Percentiles rank a stretch among this genome's conserved stretches.
These are phyloP conservation scores for Notamacropus eugenii DNA, from an alignment of 2,797 vertebrate species.

Conservation along the genomic window DNA sequence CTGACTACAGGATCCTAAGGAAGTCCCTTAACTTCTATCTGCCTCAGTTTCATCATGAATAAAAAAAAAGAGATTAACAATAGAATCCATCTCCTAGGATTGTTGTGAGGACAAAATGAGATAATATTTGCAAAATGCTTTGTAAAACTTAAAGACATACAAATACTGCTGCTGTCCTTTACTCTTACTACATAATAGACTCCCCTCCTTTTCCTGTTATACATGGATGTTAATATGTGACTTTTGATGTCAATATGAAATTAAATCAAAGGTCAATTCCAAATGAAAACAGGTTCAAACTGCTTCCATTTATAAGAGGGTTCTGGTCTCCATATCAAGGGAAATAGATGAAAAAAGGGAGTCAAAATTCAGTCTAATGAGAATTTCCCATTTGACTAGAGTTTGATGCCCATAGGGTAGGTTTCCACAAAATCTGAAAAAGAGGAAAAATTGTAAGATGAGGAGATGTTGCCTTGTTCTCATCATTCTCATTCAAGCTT, in stretches of 20 bases:
- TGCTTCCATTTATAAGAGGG: not conserved
- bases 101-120: not conserved
- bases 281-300: not conserved
- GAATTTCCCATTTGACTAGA: not conserved
- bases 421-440: not conserved
- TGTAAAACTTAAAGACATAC: not conserved
- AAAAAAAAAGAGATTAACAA: not conserved
- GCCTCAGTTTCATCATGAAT: not conserved
- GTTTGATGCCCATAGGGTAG: not conserved
- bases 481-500: not conserved
- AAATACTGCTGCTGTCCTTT: not conserved
- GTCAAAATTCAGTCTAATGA: not conserved
- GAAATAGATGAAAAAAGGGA: not conserved
- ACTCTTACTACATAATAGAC: not conserved
- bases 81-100: not conserved
- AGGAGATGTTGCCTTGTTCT: not conserved
- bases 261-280: not conserved
- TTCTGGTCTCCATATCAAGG: not conserved
- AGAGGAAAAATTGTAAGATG: not conserved
- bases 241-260: not conserved
- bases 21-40: not conserved
- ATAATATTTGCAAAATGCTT: not conserved
- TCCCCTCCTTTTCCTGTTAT: not conserved
- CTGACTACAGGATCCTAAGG: rapidly evolving
- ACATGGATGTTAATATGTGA: not conserved